Evolutionary conservation across 2,888 invertebrate genomes (phyloP).

Genomic region (Phorcus lineatus): DNA sequence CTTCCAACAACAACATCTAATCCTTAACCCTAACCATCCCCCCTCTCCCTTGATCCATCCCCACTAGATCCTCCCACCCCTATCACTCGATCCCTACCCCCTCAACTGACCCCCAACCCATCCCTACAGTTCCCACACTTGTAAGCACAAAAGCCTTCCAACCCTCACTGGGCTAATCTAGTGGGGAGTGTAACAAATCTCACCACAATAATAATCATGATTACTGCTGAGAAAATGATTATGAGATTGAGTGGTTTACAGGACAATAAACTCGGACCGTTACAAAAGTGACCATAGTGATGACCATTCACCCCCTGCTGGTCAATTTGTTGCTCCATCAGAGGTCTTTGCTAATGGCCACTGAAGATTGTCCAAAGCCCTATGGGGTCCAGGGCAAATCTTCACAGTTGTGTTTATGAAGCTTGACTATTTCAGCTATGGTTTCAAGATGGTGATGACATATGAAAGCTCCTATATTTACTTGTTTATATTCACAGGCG

Average conservation of each 20-base stretch:
- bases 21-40: no score
- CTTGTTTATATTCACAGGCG: neutral
- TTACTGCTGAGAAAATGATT: neutral
- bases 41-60: no score
- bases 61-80: neutral
- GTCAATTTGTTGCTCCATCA: conserved; percentile 13
- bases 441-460: conserved; percentile 17
- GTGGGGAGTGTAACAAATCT: neutral
- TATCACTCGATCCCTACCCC: neutral
- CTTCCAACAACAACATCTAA: no score
- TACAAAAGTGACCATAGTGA: neutral
- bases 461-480: neutral
- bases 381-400: neutral
- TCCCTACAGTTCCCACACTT: neutral
- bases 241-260: neutral
- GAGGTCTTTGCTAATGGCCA: neutral
- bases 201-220: neutral
- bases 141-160: neutral
- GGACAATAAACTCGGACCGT: neutral
- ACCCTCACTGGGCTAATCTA: no score
- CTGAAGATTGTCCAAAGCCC: neutral
- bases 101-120: neutral
- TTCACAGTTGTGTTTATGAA: conserved; percentile 6
- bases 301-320: neutral
- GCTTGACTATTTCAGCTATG: neutral